Evolutionary conservation across 2,797 vertebrate species (phyloP).

Genomic region (Echeneis naucrates): DNA sequence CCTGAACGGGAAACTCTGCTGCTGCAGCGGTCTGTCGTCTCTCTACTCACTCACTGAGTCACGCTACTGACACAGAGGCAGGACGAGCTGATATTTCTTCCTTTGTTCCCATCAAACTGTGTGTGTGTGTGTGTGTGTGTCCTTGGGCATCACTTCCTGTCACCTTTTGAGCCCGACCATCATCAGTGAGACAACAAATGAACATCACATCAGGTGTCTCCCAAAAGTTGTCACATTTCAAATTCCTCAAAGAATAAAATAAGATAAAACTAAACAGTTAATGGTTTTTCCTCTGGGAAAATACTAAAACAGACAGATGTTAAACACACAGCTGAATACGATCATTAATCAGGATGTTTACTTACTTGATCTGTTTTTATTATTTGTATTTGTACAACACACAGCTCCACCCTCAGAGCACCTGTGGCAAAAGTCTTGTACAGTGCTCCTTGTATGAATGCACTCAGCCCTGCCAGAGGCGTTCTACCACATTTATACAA

Average conservation of each 20-base stretch:
- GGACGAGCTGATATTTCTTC: not conserved
- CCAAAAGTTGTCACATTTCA: too few relatives aligned
- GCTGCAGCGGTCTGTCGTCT: constrained; percentile 23
- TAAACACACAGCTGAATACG: not conserved
- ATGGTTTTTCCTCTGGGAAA: not conserved
- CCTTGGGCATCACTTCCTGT: not conserved
- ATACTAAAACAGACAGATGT: not conserved
- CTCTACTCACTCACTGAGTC: constrained; percentile 5
- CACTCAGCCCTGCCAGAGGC: not conserved
- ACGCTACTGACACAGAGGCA: not conserved
- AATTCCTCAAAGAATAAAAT: too few relatives aligned
- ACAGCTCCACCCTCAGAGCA: not conserved
- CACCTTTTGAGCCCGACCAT: not conserved
- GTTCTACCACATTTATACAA: constrained; percentile 6
- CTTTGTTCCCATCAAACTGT: not conserved
- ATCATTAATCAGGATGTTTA: not conserved
- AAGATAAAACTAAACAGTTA: too few relatives aligned
- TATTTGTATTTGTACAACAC: constrained; percentile 19
- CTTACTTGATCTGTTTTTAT: not conserved
- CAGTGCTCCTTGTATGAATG: not conserved
- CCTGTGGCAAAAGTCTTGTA: constrained; percentile 1
- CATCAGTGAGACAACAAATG: not conserved
- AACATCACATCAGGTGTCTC: not conserved
- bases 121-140: constrained; percentile 1
- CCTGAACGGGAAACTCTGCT: constrained; percentile 25